A percentile compares a stretch with the other conserved stretches of the same genome.
Conservation (phyloP, 1,140 invertebrate species). For the Drosophila truncata region DNA sequence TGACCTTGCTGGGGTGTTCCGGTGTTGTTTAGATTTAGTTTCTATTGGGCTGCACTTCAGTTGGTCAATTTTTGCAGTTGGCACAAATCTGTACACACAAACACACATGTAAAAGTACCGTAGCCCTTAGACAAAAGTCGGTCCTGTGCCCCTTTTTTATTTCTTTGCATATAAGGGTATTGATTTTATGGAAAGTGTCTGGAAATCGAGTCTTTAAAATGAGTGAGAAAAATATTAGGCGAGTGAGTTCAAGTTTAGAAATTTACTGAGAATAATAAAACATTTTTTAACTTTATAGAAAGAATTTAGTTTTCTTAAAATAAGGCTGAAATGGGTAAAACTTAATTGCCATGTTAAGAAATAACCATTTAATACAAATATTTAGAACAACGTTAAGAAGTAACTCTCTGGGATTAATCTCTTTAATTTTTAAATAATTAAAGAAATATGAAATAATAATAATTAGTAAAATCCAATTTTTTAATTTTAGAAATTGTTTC, state of each 20-base stretch:
- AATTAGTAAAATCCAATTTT: too few relatives aligned
- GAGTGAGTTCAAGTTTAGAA: too few relatives aligned
- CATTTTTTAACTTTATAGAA: too few relatives aligned
- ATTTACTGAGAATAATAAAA: neutral
- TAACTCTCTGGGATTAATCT: too few relatives aligned
- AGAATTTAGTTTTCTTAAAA: too few relatives aligned
- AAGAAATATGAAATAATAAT: too few relatives aligned
- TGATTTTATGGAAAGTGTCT: constrained; percentile 22
- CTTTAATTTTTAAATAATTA: too few relatives aligned
- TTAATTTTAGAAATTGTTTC: too few relatives aligned
- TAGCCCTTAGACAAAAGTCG: constrained; percentile 40
- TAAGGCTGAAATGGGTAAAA: too few relatives aligned
- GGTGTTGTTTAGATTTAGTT: constrained; percentile 76
- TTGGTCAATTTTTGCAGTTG: constrained; percentile 70
- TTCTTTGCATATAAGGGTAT: constrained; percentile 22
- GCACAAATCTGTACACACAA: constrained; percentile 58
- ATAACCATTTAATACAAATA: too few relatives aligned
- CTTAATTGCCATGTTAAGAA: too few relatives aligned
- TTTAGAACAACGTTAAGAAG: too few relatives aligned
- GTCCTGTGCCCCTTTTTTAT: constrained; percentile 27
- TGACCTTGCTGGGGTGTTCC: constrained; percentile 59
- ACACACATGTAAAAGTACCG: constrained; percentile 1
- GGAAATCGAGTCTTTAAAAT: constrained; percentile 4
- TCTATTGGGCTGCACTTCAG: constrained; percentile 57
- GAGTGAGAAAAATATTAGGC: neutral